A percentile compares a stretch with the other conserved stretches of the same genome.
These are phyloP conservation scores for Pantelozetes paolii DNA, from an alignment of 2,888 invertebrate genomes.

Conservation along the genomic window DNA sequence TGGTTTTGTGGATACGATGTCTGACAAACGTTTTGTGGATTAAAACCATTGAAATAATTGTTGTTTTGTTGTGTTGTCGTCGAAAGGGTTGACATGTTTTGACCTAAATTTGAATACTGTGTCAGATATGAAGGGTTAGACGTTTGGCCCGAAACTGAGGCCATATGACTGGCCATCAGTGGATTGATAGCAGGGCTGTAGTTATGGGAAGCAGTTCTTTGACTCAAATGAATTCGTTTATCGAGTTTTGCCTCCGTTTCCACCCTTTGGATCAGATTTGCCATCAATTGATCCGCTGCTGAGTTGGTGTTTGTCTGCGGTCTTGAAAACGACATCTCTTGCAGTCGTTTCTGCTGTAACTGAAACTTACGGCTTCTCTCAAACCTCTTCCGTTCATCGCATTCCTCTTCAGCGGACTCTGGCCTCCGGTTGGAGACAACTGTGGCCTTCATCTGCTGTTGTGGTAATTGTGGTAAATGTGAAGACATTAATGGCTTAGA, in stretches of 20 bases:
- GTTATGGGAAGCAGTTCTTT: neutral
- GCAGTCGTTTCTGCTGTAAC: neutral
- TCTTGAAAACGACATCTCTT: neutral
- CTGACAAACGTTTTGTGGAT: no score
- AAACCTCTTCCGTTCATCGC: conserved; percentile 6
- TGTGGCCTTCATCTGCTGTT: no score
- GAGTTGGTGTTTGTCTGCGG: neutral
- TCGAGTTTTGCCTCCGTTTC: conserved; percentile 37
- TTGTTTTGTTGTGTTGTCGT: neutral
- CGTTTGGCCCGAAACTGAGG: neutral
- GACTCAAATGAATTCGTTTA: neutral
- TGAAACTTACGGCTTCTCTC: neutral
- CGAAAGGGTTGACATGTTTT: neutral
- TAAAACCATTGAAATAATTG: conserved; percentile 1
- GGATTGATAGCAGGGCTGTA: neutral
- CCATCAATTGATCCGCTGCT: conserved; percentile 35
- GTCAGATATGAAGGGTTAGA: neutral
- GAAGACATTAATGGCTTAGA: neutral
- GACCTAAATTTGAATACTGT: neutral
- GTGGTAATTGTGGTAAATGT: neutral
- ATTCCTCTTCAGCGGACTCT: neutral
- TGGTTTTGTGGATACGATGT: neutral
- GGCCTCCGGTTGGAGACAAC: neutral
- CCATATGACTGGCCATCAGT: neutral
- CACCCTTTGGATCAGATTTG: conserved; percentile 37